phyloP scores from a whole-genome alignment of 2,888 invertebrate genomes.

The Acanthococcus lagerstroemiae region DNA sequence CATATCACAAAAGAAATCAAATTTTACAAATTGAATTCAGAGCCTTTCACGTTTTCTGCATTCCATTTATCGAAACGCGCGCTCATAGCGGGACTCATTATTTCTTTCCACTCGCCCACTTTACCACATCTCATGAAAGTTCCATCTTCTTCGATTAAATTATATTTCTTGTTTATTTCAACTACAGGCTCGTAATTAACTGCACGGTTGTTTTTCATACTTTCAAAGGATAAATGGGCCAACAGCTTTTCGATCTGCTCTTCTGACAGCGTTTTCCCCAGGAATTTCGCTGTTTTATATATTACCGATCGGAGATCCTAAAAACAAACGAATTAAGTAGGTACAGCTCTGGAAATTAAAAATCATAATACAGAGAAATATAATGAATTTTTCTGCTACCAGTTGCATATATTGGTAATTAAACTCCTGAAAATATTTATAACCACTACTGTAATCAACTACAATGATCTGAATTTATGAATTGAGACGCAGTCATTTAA shows the following conservation, averaged over 20 bases:
- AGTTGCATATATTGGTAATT: too few relatives aligned
- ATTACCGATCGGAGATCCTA: slow-evolving; percentile 44
- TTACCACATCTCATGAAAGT: neutral
- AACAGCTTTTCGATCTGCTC: slow-evolving; percentile 42
- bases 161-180: slow-evolving; percentile 37
- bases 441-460: too few relatives aligned
- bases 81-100: neutral
- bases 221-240: slow-evolving; percentile 45
- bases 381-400: too few relatives aligned
- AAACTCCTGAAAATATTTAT: too few relatives aligned
- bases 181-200: slow-evolving; percentile 47
- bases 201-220: slow-evolving; percentile 51
- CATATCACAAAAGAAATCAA: too few relatives aligned
- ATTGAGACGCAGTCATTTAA: too few relatives aligned
- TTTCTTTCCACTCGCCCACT: neutral
- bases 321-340: too few relatives aligned
- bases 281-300: slow-evolving; percentile 42
- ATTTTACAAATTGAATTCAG: too few relatives aligned
- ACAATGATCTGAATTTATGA: too few relatives aligned
- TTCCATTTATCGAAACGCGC: neutral
- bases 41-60: neutral
- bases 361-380: too few relatives aligned
- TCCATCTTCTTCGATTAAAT: slow-evolving; percentile 40
- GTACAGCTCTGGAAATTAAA: too few relatives aligned
- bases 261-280: slow-evolving; percentile 41